A percentile compares a stretch with the other conserved stretches of the same genome.
Conservation (phyloP, 2,888 invertebrate genomes). For the Stegophylla sp. region DNA sequence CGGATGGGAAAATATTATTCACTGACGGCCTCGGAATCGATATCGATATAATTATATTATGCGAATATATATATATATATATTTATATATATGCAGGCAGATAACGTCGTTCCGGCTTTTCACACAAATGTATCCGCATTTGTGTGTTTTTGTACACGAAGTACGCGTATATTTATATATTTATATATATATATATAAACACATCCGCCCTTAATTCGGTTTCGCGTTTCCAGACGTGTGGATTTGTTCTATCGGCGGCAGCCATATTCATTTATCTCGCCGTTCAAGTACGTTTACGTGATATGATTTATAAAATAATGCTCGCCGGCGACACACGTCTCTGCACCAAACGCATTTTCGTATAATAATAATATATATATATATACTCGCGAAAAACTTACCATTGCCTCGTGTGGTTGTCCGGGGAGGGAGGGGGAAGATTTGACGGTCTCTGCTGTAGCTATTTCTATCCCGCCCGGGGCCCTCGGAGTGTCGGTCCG, state of each 20-base stretch:
- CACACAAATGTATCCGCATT: too few species aligned
- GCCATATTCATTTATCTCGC: constrained; percentile 39
- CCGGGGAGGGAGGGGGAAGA: too few species aligned
- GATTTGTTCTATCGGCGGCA: constrained; percentile 18
- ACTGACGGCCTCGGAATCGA: not conserved
- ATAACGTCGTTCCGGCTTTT: constrained; percentile 27
- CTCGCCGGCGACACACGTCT: not conserved
- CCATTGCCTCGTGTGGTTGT: too few species aligned
- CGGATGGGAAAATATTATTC: constrained; percentile 14
- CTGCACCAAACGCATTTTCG: not conserved
- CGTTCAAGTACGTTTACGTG: constrained; percentile 40
- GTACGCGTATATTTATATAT: not conserved
- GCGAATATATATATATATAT: too few species aligned
- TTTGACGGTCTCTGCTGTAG: not conserved
- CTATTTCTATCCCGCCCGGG: not conserved
- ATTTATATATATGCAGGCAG: not conserved
- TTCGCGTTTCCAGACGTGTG: constrained; percentile 46
- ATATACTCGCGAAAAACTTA: not conserved
- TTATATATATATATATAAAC: not conserved
- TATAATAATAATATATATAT: not conserved
- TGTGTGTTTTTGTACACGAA: too few species aligned
- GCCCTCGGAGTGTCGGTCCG: not conserved
- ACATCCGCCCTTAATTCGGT: constrained; percentile 20
- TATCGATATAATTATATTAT: too few species aligned
- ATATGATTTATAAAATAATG: constrained; percentile 28